phyloP scores from a whole-genome alignment of 2,888 invertebrate genomes.

The Encarsia formosa region DNA sequence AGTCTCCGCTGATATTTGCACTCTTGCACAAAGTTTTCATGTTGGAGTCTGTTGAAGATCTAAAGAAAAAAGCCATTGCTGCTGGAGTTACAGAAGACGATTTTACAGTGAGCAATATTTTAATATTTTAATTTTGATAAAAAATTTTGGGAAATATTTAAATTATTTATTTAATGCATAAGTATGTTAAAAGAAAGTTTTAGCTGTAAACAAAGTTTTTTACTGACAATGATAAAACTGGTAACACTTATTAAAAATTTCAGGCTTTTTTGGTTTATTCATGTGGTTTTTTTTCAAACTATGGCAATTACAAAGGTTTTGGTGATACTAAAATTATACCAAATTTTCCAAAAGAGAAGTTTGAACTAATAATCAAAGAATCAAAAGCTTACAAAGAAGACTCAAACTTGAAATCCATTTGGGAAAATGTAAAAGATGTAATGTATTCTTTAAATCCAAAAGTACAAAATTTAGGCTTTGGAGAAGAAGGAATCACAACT shows the following conservation, averaged over 20 bases:
- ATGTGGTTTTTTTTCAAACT: constrained; percentile 78
- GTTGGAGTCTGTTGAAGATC: constrained; percentile 63
- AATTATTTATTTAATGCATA: too few relatives aligned
- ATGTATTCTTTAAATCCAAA: constrained; percentile 71
- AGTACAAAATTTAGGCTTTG: constrained; percentile 71
- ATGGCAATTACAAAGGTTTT: constrained; percentile 95
- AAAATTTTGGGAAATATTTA: too few relatives aligned
- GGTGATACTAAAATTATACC: constrained; percentile 95
- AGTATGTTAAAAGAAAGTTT: too few relatives aligned
- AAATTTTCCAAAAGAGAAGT: constrained; percentile 66
- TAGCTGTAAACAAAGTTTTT: too few relatives aligned
- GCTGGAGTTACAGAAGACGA: constrained; percentile 73
- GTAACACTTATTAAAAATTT: too few relatives aligned
- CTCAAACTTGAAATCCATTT: constrained; percentile 59
- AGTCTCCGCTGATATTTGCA: constrained; percentile 83
- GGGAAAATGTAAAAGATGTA: constrained; percentile 58
- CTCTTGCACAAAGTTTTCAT: constrained; percentile 79
- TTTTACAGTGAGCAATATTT: constrained; percentile 73
- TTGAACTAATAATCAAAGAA: constrained; percentile 67
- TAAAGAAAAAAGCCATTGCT: constrained; percentile 63
- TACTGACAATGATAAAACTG: too few relatives aligned
- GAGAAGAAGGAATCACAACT: constrained; percentile 78
- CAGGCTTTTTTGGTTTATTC: constrained; percentile 83
- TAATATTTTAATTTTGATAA: too few relatives aligned
- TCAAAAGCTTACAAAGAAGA: constrained; percentile 66